phyloP scores from a whole-genome alignment of 1,140 invertebrate genomes.

The Babylonia areolata region DNA sequence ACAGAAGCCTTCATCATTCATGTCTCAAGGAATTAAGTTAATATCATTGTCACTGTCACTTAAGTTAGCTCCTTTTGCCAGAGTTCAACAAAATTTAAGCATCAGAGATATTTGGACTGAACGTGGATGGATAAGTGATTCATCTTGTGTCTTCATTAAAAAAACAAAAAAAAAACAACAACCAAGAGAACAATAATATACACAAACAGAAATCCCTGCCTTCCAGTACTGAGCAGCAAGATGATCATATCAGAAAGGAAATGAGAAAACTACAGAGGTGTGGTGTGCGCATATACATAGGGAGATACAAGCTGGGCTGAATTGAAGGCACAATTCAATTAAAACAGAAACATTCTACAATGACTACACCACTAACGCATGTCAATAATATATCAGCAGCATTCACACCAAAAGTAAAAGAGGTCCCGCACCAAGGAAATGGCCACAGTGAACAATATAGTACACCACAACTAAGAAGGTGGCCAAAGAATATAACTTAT shows the following conservation, averaged over 20 bases:
- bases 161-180: too few species aligned
- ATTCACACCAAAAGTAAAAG: not conserved
- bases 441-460: not conserved
- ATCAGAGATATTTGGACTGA: too few species aligned
- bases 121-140: too few species aligned
- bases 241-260: not conserved
- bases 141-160: too few species aligned
- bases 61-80: too few species aligned
- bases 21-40: too few species aligned
- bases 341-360: not conserved
- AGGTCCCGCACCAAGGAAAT: constrained; percentile 23
- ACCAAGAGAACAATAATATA: too few species aligned
- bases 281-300: not conserved
- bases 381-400: not conserved
- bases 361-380: not conserved
- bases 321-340: not conserved
- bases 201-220: too few species aligned
- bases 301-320: not conserved
- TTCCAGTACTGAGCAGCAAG: too few species aligned
- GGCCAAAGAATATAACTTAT: not conserved
- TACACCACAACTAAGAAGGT: not conserved
- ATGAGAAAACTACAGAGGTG: not conserved
- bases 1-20: too few species aligned
- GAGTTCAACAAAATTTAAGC: too few species aligned
- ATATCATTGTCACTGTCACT: too few species aligned